Evolutionary conservation across 2,113 vertebrate species (phyloP).

Genomic region (Alouatta palliata): DNA sequence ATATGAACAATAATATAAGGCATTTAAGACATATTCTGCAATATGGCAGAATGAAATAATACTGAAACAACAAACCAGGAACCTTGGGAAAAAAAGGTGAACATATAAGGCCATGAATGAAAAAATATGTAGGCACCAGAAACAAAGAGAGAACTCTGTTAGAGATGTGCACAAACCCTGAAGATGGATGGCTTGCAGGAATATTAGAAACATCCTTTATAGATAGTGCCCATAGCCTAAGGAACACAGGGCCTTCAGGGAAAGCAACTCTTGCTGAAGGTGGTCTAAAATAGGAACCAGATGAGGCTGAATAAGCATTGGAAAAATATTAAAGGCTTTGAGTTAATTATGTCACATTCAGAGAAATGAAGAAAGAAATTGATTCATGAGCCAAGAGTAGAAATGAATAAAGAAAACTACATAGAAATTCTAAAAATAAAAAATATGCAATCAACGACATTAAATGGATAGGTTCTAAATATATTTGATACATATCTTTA

Average conservation of each 20-base stretch:
- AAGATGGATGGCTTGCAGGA: background rate
- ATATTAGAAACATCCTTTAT: background rate
- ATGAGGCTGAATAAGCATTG: background rate
- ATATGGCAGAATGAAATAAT: background rate
- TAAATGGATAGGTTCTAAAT: background rate
- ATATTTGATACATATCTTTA: background rate
- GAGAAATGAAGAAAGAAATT: background rate
- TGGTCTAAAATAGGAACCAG: background rate
- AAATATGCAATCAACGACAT: background rate
- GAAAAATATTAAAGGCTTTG: background rate
- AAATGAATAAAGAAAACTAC: background rate
- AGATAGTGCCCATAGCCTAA: background rate
- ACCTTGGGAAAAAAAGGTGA: background rate
- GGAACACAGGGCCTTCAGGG: too few species aligned
- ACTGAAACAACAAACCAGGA: background rate
- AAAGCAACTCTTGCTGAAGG: background rate
- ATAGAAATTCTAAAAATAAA: background rate
- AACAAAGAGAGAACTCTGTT: background rate
- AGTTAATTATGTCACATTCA: background rate
- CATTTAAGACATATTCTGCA: background rate
- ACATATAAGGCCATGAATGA: background rate
- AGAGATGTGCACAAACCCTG: background rate
- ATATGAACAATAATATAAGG: background rate
- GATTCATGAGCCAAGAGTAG: background rate
- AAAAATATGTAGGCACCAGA: background rate